Base-by-base conservation (phyloP, 1,140 invertebrate species). In the Hestina assimilis region DNA sequence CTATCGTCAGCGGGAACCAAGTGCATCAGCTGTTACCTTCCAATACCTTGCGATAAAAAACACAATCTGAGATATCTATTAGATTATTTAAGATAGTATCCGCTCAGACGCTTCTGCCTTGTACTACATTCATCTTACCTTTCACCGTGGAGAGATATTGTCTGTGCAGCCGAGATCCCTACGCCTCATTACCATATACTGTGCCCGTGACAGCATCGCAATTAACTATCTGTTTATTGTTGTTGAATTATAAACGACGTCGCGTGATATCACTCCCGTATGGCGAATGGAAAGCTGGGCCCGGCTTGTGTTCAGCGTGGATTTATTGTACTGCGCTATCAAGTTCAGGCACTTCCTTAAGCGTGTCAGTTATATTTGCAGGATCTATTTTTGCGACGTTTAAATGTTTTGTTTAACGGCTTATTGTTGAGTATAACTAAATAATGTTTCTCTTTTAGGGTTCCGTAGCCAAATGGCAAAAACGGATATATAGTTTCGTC, bases 141-240 rank as follows among this genome's bases (percentile, higher is more conserved):
- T 87, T 87, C 83, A 87, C 83, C 82, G 75, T 77, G 63, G 64
- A 82, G 76, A 87, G 83, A 85, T 85, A 87, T 83, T 83, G 82
- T 83, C 80, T 80, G 73, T 75, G 72, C 72, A 69, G 70, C 69
- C 80, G 72, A 79, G 79, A 84, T 87, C 77, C 83, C 71, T 73
- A 73, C 75, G 77, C 70, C 83, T 87, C 83, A 87, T 87, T 87
- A 87, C 83, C 83, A 87, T 87, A 87, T 79, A 87, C 79, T 83
- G 75, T 68, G 80, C 70, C 82, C 72, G 82, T 85, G 83, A 85
- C 83, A 84, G 81, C 76, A 73, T 69, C 74, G 83, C 84, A 87
- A 87, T 87, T 87, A 87, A 87, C 82, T 85, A 85, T 83, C 77
- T 79, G 84, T 81, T 83, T 87, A 87, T 87, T 87, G 82, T 87